Conservation (phyloP, 2,113 vertebrate species). For the Brienomyrus longianalis region DNA sequence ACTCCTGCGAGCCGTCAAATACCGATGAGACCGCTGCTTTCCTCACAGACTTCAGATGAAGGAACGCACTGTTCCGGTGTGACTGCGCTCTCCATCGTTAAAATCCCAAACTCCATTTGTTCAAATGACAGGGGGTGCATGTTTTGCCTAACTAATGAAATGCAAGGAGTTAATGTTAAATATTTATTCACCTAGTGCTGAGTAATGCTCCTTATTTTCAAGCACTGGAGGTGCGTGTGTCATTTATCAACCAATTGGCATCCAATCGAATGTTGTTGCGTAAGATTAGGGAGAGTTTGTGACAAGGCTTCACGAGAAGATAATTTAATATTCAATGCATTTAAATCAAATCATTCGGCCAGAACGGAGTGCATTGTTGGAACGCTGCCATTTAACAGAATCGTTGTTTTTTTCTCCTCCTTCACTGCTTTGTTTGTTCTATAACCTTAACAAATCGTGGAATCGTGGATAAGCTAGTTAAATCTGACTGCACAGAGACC, state of each 20-base stretch:
- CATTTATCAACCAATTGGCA: constrained; percentile 48
- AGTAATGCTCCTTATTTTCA: constrained; percentile 18
- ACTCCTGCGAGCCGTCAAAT: not conserved
- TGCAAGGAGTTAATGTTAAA: not conserved
- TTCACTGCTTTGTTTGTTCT: constrained; percentile 18
- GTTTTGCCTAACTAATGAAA: constrained; percentile 3
- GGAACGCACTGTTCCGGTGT: not conserved
- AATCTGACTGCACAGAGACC: constrained; percentile 14
- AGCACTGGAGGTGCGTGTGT: constrained; percentile 30
- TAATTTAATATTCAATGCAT: constrained; percentile 47
- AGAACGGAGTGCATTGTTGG: constrained; percentile 13
- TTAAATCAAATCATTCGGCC: constrained; percentile 48
- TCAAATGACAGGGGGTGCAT: not conserved
- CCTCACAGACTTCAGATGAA: not conserved
- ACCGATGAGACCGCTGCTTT: not conserved
- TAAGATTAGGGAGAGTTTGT: constrained; percentile 47
- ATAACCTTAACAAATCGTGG: not conserved
- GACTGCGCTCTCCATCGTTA: not conserved
- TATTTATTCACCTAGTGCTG: constrained; percentile 27
- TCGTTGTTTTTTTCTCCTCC: constrained; percentile 13
- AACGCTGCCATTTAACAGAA: constrained; percentile 17
- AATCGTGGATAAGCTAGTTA: not conserved
- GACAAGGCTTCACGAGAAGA: constrained; percentile 32
- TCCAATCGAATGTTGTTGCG: constrained; percentile 29
- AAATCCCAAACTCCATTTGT: not conserved